phyloP scores from a whole-genome alignment of 1,140 invertebrate species.

The Choristoneura fumiferana region DNA sequence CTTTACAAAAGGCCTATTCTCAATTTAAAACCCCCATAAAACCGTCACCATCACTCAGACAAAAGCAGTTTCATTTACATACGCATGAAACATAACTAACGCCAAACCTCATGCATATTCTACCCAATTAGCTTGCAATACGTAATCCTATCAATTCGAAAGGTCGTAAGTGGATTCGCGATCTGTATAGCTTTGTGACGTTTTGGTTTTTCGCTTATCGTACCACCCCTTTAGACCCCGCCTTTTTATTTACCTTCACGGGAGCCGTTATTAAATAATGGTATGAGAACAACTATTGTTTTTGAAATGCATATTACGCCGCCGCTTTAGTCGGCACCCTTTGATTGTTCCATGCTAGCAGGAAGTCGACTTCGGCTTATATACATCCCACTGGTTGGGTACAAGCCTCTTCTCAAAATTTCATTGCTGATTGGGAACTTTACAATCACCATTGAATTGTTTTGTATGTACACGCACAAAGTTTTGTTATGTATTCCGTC shows the following conservation, averaged over 20 bases:
- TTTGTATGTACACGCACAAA: too few species aligned
- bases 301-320: background rate
- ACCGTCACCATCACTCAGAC: conserved; percentile 7
- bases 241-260: conserved; percentile 29
- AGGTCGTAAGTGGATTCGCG: background rate
- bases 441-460: too few species aligned
- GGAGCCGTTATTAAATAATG: conserved; percentile 16
- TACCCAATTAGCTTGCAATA: conserved; percentile 37
- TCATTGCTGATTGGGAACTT: too few species aligned
- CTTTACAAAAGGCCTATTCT: background rate
- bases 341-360: conserved; percentile 2
- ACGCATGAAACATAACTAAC: conserved; percentile 4
- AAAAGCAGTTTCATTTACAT: conserved; percentile 14
- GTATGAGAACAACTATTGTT: conserved; percentile 20
- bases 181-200: background rate
- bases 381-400: background rate
- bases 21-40: background rate
- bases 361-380: background rate
- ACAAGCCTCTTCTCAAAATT: background rate
- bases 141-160: conserved; percentile 11
- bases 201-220: background rate
- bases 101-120: conserved; percentile 12
- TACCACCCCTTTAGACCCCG: conserved; percentile 34
- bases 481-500: too few species aligned
- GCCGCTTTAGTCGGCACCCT: conserved; percentile 4